A percentile compares a stretch with the other conserved stretches of the same genome.
Conservation (phyloP, 2,797 vertebrate species). For the Sebastes hubbsi region DNA sequence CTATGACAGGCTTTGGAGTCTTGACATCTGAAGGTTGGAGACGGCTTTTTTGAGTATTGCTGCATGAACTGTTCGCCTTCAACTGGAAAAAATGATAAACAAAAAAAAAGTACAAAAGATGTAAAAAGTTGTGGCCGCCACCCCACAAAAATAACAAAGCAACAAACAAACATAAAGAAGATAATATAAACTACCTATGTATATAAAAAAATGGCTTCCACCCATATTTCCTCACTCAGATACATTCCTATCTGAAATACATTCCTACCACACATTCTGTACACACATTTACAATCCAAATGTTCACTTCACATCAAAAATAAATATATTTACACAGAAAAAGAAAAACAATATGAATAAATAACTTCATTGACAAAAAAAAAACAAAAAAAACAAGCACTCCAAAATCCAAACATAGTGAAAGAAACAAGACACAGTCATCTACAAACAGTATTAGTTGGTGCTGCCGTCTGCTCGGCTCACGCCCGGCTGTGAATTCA, state of each 20-base stretch:
- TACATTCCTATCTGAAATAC: slow-evolving; percentile 93
- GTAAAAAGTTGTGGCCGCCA: slow-evolving; percentile 61
- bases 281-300: slow-evolving; percentile 94
- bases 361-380: slow-evolving; percentile 89
- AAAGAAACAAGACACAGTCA: slow-evolving; percentile 59
- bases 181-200: slow-evolving; percentile 61
- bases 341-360: slow-evolving; percentile 87
- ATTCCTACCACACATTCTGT: slow-evolving; percentile 98
- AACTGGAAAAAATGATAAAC: slow-evolving; percentile 49
- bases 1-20: slow-evolving; percentile 82
- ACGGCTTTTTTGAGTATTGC: slow-evolving; percentile 76
- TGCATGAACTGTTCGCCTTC: slow-evolving; percentile 78
- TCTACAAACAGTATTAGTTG: slow-evolving; percentile 69
- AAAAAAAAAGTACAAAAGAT: slow-evolving; percentile 63
- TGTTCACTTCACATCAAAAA: slow-evolving; percentile 96
- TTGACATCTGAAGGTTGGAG: slow-evolving; percentile 79
- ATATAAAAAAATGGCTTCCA: slow-evolving; percentile 83
- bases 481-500: slow-evolving; percentile 79
- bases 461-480: slow-evolving; percentile 77
- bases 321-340: slow-evolving; percentile 99
- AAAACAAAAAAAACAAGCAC: slow-evolving; percentile 79
- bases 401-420: slow-evolving; percentile 89
- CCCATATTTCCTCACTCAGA: slow-evolving; percentile 84
- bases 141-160: slow-evolving; percentile 58
- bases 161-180: slow-evolving; percentile 72